Base-by-base conservation (phyloP, 2,888 invertebrate species). In the Augiades crinisus region DNA sequence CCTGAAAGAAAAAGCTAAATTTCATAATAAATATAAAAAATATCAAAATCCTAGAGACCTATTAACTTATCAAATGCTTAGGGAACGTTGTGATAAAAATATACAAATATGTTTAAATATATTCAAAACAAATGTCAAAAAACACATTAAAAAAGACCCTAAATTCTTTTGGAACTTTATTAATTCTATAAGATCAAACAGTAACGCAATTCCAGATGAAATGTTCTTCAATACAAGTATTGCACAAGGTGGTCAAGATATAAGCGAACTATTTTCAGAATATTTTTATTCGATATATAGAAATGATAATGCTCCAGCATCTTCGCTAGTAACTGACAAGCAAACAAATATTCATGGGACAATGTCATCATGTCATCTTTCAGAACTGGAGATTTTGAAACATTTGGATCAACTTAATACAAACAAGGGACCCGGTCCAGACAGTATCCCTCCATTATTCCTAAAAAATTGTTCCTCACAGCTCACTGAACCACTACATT, bases 401-500 rank as follows among this genome's bases (percentile, higher is more conserved):
- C 12, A n/a, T 12, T 21, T 43, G 2, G 22, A 22, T 31, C 16
- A 31, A 10, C 19, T 33, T 7, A 27, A 47, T 5, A 14, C 17
- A 30, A 33, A 40, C 59, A 45, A 34, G 22, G 33, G 40, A 5
- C 33, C 44, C 1, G 44, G 44, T 19, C 44, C 33, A 1, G 34
- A 45, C n/a, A 12, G 14, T 10, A 45, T 45, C 7, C 22, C 44
- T 21, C 31, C 33, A 13, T 4, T 34, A 13, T 19, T 45, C n/a
- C 19, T 45, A 8, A 31, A 30, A 31, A 31, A 22, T 66, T 66
- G 76, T 93, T 93, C 96, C 8, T 8, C 8, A 19, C 33, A 45
- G 19, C 94, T 98, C 95, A 82, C 95, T 94, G 31, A 98, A 93
- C 55, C 51, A 7, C 5, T 47, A 4, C 12, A 12, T 33, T 31